Evolutionary conservation across 2,113 vertebrate species (phyloP).

Genomic region (Macquaria australasica): DNA sequence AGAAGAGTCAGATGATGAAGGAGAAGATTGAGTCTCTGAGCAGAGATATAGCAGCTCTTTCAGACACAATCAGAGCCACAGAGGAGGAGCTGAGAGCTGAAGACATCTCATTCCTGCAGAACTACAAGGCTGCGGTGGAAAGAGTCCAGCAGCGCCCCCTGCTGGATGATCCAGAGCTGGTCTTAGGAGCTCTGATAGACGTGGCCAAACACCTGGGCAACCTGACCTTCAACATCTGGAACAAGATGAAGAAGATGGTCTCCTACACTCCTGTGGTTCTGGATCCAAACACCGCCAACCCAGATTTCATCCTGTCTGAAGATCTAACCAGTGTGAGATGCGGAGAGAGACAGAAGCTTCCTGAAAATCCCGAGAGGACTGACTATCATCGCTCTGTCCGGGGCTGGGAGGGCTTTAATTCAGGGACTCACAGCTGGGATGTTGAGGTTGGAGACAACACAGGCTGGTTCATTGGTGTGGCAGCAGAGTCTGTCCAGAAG

Average conservation of each 20-base stretch:
- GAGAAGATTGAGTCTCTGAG: too few relatives aligned
- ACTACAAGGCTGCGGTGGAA: too few relatives aligned
- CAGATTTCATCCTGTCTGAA: neutral
- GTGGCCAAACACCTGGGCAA: neutral
- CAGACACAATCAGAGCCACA: too few relatives aligned
- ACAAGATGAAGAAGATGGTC: slow-evolving; percentile 27
- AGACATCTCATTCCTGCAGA: too few relatives aligned
- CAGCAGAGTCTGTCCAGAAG: neutral
- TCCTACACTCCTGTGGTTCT: slow-evolving; percentile 34
- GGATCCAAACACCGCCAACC: slow-evolving; percentile 28
- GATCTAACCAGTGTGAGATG: slow-evolving; percentile 35
- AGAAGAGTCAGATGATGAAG: too few relatives aligned
- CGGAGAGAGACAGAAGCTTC: slow-evolving; percentile 11
- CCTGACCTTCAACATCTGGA: slow-evolving; percentile 14
- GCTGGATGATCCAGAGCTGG: too few relatives aligned
- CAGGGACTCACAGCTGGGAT: slow-evolving; percentile 47
- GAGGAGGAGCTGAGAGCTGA: too few relatives aligned
- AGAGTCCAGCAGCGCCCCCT: too few relatives aligned
- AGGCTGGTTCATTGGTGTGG: slow-evolving; percentile 29
- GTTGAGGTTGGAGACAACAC: slow-evolving; percentile 18
- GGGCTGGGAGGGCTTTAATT: slow-evolving; percentile 26
- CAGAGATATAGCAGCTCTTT: too few relatives aligned
- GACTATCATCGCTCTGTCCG: neutral
- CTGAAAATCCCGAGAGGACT: slow-evolving; percentile 51
- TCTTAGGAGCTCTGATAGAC: too few relatives aligned